Base-by-base conservation (phyloP, 2,888 invertebrate species). In the Platycheirus rosarum region DNA sequence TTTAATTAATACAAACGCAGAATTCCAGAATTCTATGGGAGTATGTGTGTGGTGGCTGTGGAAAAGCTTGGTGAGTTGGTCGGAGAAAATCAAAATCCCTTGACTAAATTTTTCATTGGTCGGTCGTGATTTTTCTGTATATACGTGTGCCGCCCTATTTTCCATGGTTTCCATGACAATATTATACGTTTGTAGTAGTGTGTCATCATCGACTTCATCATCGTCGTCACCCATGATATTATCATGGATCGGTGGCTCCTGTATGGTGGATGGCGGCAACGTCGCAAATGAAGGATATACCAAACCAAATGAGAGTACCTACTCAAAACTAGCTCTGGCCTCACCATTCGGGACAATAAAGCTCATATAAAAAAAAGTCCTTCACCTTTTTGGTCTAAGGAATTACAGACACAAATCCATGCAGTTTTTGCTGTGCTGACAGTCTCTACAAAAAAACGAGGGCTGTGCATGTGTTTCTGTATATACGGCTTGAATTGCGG, bases 21-120 rank as follows among this genome's bases (percentile, higher is more conserved):
- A 32, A 13, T 26, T n/a, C n/a, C n/a, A 6, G 29, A 8, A 1
- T 6, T 23, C 26, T 20, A 8, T 8, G 5, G 14, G 2, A 11
- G 18, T 42, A 23, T 77, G 55, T 62, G 37, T 40, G 23, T 62
- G 49, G 62, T 55, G 68, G 62, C 8, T 40, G n/a, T n/a, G n/a
- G n/a, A 23, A 4, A 57, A 46, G 46, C 23, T 53, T 35, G 20
- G n/a, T 32, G 16, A 69, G 78, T 78, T 66, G 69, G 55, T 53
- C 20, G 88, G 87, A 88, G 87, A 88, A 89, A 90, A 90, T 90
- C 89, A 91, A 89, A 89, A 89, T 89, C 88, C 88, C 88, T 88
- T 89, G 88, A 90, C 90, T 89, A 89, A 90, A 90, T 89, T 90
- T 91, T 91, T 90, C 91, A 91, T 91, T 91, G 91, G 91, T 90